Evolutionary conservation across 2,113 vertebrate species (phyloP), one percentile per base, ranked within the genome.

Genomic region (Tricholaema leucomelas): DNA sequence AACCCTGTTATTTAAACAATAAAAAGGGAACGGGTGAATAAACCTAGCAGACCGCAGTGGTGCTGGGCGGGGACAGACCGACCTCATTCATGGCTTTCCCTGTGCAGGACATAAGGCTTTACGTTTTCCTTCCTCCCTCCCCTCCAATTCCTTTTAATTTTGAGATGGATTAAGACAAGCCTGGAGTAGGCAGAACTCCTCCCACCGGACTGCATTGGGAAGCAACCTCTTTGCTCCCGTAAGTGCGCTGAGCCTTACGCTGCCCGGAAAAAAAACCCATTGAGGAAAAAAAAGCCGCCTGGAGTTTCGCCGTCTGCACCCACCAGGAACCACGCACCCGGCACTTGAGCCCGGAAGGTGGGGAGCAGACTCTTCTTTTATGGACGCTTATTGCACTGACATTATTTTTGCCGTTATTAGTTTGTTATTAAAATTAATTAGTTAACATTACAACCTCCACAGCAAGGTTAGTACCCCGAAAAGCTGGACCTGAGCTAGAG

Each of bases 21-120:
- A 65, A 92, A 71, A 70, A 6, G 4, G 7, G 12, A 42, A 6
- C 2, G 13, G 58, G 27, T 23, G 28, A 42, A 79, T 31, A n/a
- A 77, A 36, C 4, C 5, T 8, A 8, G n/a, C 42, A 87, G 44
- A 65, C 64, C 30, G 50, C 90, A 74, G 79, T 12, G 75, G 7
- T 38, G 82, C 69, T 91, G 85, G 87, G 87, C 59, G 78, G 87
- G 64, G 87, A 74, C 79, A 91, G 11, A 42, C 30, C 69, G 76
- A 79, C 75, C 93, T 89, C 94, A 93, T 92, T 89, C 83, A 95
- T n/a, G 56, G 81, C 44, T 94, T 91, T 91, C 84, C 67, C 80
- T 40, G 31, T 20, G 75, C 48, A n/a, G 15, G 13, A 21, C 7
- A 46, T 87, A 58, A 81, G 35, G 77, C 40, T 63, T 93, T 79